Base-by-base conservation (phyloP, 1,140 invertebrate genomes). In the Plutomurus gul region DNA sequence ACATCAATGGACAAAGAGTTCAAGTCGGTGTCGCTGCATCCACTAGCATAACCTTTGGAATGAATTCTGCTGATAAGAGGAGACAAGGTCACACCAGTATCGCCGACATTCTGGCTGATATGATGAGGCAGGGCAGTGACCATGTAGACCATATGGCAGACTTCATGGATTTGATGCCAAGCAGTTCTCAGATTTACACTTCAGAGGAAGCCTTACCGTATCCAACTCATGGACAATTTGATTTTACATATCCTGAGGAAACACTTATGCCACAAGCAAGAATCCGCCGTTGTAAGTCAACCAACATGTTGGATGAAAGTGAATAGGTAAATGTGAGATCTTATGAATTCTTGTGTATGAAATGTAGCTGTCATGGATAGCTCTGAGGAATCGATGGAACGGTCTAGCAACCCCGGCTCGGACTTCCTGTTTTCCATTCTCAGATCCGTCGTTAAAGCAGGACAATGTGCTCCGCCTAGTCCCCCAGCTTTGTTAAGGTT, bases 161-260 rank as follows among this genome's bases (percentile, higher is more conserved):
- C n/a, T 71, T 82, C 13, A 75, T 82, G 46, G 81, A 82, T 46
- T 46, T 82, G 20, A 82, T 79, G 75, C 81, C 81, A 20, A 79
- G 77, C 71, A 82, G 81, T 56, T 76, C 73, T n/a, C 77, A 74
- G 27, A 18, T 73, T n/a, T 49, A 40, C 16, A 60, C 36, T 22
- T 72, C 70, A 25, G 36, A 72, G 22, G 70, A 72, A 72, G 36
- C 16, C 8, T 37, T 25, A 3, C 36, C 10, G 10, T 46, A 22
- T 20, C 70, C 65, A 22, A 16, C 33, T 6, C 65, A 36, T 72
- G 60, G 60, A 70, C 18, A 37, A 70, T 72, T 46, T 11, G 18
- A 40, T 18, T 72, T 72, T 40, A 22, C 25, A 13, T 65, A 65
- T 33, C 56, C 56, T 1, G 25, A 65, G 36, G 36, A 10, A 3